phyloP scores from a whole-genome alignment of 2,797 vertebrate genomes.

The Lepus townsendii region DNA sequence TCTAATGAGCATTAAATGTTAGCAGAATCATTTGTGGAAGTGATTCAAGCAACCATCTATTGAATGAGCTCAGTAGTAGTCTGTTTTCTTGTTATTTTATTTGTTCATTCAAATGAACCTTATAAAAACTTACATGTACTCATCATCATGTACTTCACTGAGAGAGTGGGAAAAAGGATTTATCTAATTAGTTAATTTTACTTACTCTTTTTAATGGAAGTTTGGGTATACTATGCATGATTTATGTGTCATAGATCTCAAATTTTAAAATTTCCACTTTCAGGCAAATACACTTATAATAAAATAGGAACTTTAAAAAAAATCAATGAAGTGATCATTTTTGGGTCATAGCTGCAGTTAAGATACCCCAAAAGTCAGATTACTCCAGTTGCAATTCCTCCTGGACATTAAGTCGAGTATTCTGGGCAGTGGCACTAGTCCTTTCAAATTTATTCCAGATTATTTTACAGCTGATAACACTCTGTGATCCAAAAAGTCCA shows the following conservation, averaged over 20 bases:
- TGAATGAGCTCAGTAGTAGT: neutral
- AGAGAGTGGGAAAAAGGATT: neutral
- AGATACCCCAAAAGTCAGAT: neutral
- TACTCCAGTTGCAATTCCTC: conserved; percentile 17
- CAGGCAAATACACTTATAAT: conserved; percentile 41
- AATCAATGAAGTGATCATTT: neutral
- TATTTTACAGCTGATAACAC: neutral
- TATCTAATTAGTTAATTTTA: conserved; percentile 24
- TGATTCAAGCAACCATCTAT: neutral
- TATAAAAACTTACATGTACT: neutral
- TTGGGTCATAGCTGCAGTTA: neutral
- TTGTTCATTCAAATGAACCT: conserved; percentile 30
- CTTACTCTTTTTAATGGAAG: neutral
- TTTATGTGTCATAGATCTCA: conserved; percentile 17
- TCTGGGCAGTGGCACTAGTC: conserved; percentile 7
- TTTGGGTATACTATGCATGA: neutral
- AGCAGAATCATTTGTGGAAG: neutral
- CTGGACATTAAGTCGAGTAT: neutral
- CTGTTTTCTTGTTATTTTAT: conserved; percentile 28
- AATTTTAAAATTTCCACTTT: conserved; percentile 40
- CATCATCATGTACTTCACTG: conserved; percentile 8
- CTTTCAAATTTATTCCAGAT: neutral
- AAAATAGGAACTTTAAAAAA: neutral
- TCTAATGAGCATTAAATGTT: neutral
- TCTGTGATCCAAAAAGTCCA: conserved; percentile 1